phyloP scores from a whole-genome alignment of 2,797 vertebrate genomes.

The Otus scops region DNA sequence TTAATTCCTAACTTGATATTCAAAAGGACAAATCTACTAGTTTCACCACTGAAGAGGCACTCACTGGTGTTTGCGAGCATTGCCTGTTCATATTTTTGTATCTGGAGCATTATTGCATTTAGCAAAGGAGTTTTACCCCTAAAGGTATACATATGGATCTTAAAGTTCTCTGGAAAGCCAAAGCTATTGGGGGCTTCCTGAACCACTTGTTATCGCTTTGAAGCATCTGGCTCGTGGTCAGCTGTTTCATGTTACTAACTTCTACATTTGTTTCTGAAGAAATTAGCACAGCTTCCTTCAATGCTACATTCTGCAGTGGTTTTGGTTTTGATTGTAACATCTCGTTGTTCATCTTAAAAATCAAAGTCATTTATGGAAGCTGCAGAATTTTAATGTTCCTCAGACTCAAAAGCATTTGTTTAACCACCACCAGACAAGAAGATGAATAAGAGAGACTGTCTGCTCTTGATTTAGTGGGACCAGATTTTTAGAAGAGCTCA shows the following conservation, averaged over 20 bases:
- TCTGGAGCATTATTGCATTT: background rate
- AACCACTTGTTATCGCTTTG: constrained; percentile 8
- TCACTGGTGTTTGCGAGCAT: background rate
- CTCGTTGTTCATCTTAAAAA: constrained; percentile 50
- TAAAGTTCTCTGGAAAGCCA: constrained; percentile 38
- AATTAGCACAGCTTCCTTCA: constrained; percentile 51
- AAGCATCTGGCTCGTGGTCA: constrained; percentile 62
- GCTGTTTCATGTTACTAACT: constrained; percentile 54
- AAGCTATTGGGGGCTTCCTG: constrained; percentile 46
- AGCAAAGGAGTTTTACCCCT: background rate
- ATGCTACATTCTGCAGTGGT: background rate
- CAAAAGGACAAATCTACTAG: background rate
- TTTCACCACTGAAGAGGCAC: background rate
- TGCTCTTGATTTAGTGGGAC: constrained; percentile 49
- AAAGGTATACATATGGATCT: constrained; percentile 33
- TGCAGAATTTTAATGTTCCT: constrained; percentile 62
- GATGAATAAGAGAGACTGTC: constrained; percentile 46
- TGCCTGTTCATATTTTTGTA: background rate
- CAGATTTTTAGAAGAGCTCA: constrained; percentile 50
- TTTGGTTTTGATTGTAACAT: constrained; percentile 59
- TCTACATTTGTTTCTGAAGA: constrained; percentile 62
- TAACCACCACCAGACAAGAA: constrained; percentile 64
- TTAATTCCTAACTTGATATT: background rate
- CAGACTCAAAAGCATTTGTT: constrained; percentile 64
- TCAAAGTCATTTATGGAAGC: constrained; percentile 65